These are phyloP conservation scores for Anoura caudifer DNA, from an alignment of 2,113 vertebrate species.

Conservation along the genomic window DNA sequence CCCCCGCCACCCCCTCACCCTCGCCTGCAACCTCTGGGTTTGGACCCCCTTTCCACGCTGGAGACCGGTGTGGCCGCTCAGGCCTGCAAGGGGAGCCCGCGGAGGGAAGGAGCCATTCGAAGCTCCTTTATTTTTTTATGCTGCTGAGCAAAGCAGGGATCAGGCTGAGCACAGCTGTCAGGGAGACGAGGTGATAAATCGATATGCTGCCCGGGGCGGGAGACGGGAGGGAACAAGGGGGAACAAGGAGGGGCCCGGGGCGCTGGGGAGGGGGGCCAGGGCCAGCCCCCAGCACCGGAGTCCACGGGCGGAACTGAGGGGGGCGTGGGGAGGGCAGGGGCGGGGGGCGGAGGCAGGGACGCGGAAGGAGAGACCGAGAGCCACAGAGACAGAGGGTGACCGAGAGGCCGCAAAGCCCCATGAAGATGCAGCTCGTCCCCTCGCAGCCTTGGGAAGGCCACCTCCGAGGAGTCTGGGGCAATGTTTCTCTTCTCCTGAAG, in stretches of 20 bases:
- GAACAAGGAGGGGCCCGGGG: background rate
- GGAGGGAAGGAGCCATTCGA: background rate
- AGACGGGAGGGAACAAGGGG: background rate
- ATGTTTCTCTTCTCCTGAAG: background rate
- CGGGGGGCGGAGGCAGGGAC: no score
- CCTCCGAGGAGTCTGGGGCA: background rate
- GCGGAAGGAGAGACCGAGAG: no score
- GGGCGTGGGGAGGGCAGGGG: fast-evolving
- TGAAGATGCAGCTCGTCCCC: fast-evolving
- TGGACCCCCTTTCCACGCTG: background rate
- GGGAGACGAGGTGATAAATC: slow-evolving; percentile 37
- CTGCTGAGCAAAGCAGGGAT: slow-evolving; percentile 42
- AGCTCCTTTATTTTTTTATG: background rate
- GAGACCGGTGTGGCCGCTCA: background rate
- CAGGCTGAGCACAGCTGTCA: background rate
- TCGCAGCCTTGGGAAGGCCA: background rate
- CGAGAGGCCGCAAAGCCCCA: no score
- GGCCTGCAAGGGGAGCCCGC: background rate
- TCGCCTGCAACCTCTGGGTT: fast-evolving
- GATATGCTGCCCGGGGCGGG: background rate
- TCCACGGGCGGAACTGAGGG: background rate
- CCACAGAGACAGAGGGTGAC: background rate
- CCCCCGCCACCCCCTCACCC: background rate
- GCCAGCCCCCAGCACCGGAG: background rate
- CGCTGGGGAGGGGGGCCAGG: background rate